Percentiles rank a stretch among this genome's conserved stretches.
Conservation (phyloP, 2,113 vertebrate species). For the Protobothrops flavoviridis region DNA sequence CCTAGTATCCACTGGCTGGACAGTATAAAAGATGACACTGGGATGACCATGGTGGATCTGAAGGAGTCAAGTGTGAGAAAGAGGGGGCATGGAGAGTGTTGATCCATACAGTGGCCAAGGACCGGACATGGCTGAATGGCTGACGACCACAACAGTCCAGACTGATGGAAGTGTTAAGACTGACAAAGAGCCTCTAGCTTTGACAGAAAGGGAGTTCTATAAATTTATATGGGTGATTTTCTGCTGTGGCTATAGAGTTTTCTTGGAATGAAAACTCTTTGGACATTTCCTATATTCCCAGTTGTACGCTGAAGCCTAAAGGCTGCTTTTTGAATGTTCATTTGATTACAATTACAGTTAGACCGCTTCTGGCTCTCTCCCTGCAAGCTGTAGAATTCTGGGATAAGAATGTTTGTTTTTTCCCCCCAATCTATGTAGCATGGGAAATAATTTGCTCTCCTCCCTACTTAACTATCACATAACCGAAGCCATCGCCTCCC, state of each 20-base stretch:
- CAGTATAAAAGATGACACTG: neutral
- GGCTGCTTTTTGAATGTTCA: neutral
- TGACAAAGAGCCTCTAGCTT: neutral
- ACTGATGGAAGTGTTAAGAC: neutral
- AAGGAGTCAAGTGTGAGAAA: neutral
- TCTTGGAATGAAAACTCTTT: neutral
- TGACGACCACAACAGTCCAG: neutral
- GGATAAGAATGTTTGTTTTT: neutral
- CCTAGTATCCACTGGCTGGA: neutral
- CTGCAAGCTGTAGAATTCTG: neutral
- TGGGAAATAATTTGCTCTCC: neutral
- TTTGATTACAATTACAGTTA: neutral
- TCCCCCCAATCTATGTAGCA: neutral
- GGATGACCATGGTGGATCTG: neutral
- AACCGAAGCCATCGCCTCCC: neutral
- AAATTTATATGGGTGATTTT: neutral
- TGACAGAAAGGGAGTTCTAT: neutral
- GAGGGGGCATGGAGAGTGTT: neutral
- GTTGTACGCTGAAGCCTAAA: neutral
- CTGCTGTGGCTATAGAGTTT: neutral
- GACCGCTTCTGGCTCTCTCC: neutral
- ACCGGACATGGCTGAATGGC: neutral
- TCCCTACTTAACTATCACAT: neutral
- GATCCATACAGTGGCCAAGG: neutral
- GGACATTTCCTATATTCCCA: neutral